Base-by-base conservation (phyloP, 2,113 vertebrate genomes). In the Stegostoma tigrinum region DNA sequence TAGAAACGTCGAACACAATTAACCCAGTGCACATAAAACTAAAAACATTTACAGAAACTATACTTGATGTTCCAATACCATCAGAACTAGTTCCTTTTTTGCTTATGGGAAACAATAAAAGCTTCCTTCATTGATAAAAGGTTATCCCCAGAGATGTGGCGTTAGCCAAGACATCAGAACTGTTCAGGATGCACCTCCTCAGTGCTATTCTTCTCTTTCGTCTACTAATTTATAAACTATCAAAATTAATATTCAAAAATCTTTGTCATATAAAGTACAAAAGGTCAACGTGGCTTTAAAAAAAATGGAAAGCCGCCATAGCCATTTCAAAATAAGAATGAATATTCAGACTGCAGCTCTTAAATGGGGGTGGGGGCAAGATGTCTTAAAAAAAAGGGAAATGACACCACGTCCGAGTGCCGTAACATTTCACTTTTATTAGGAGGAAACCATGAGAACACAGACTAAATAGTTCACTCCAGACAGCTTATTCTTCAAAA, bases 91-190 rank as follows among this genome's bases (percentile, higher is more conserved):
- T 66, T 93, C 61, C 55, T 0, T 66, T 95, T 90, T 90, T 0
- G 0, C 52, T 27, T 72, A 52, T 30, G 23, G 68, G 94, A 15
- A 72, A 72, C 94, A 95, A 95, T 72, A 72, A 95, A 52, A 95
- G 94, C 24, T 95, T 95, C 38, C 42, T 52, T 34, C 67, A 52
- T 75, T 95, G 68, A 95, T 24, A 95, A 95, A 95, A 75, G 52
- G 68, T 95, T 68, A 95, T 95, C 42, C 68, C 67, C 68, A 30
- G 94, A 95, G 68, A 72, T 95, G 23, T 72, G 23, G 27, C 42
- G 27, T 72, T 5, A 15, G 45, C 94, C 45, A 95, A 95, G 45
- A 48, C 66, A 72, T 72, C 42, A 72, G 24, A 55, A 34, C 87
- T 61, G 87, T 90, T 34, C 8, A 24, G 15, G 94, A 72, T 75